phyloP scores from a whole-genome alignment of 2,888 invertebrate species.

The Eupithecia exiguata region DNA sequence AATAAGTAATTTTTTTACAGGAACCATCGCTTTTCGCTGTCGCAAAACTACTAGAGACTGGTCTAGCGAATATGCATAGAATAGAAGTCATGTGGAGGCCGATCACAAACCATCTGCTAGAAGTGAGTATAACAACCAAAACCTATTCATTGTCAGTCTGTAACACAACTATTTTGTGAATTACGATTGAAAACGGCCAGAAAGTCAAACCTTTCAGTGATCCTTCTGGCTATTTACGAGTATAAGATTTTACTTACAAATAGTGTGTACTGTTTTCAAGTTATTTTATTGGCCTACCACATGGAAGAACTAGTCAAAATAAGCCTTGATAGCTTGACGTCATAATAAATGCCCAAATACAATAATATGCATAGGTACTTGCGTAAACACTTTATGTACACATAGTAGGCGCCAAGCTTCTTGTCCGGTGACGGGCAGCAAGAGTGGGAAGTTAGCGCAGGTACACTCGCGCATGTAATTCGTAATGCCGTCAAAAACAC shows the following conservation, averaged over 20 bases:
- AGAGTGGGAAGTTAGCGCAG: too few relatives aligned
- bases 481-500: too few relatives aligned
- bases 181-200: not conserved
- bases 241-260: not conserved
- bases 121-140: constrained; percentile 66
- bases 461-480: too few relatives aligned
- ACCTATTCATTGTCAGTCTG: not conserved
- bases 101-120: constrained; percentile 96
- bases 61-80: constrained; percentile 95
- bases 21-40: constrained; percentile 99
- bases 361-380: too few relatives aligned
- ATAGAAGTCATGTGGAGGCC: constrained; percentile 98
- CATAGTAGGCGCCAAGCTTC: too few relatives aligned
- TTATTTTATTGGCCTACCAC: not conserved
- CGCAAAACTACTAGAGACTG: constrained; percentile 98
- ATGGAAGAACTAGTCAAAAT: not conserved
- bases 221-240: too few relatives aligned
- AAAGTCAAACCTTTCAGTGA: not conserved
- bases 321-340: not conserved
- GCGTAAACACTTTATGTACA: too few relatives aligned
- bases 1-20: constrained; percentile 67
- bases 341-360: not conserved
- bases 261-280: not conserved
- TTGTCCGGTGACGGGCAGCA: too few relatives aligned
- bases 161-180: not conserved